Evolutionary conservation across 2,113 vertebrate species (phyloP).

Genomic region (Drymodes brunneopygia): DNA sequence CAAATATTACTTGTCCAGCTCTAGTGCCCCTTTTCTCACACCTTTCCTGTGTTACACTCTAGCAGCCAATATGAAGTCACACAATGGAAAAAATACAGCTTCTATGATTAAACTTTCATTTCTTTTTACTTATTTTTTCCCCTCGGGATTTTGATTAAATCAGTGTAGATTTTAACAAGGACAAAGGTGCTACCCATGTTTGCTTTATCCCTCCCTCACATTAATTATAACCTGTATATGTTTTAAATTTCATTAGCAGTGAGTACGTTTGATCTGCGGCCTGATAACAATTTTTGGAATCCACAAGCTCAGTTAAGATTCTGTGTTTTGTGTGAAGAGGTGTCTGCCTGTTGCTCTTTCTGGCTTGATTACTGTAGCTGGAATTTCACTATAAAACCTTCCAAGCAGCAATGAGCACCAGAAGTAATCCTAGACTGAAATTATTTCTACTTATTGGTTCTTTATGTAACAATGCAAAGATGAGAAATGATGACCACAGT

Average conservation of each 20-base stretch:
- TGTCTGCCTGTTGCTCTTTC: not conserved
- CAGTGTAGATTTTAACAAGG: not conserved
- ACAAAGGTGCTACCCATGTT: rapidly evolving
- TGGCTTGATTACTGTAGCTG: not conserved
- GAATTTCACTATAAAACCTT: not conserved
- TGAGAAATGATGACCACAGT: not conserved
- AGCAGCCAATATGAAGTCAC: not conserved
- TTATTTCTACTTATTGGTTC: not conserved
- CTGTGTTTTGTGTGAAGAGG: not conserved
- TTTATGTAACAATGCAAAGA: not conserved
- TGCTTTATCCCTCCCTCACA: not conserved
- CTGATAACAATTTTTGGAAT: not conserved
- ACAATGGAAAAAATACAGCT: not conserved
- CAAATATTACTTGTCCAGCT: not conserved
- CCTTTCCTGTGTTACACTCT: not conserved
- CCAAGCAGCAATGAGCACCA: not conserved
- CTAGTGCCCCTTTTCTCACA: not conserved
- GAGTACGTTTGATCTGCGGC: not conserved
- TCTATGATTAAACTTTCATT: not conserved
- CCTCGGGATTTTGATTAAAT: not conserved
- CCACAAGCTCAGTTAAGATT: not conserved
- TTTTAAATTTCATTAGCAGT: not conserved
- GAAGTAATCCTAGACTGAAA: not conserved
- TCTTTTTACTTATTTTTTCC: not conserved
- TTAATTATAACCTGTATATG: not conserved